A percentile compares a stretch with the other conserved stretches of the same genome.
These are phyloP conservation scores for Trichosurus vulpecula DNA, from an alignment of 2,797 vertebrate species.

Conservation along the genomic window DNA sequence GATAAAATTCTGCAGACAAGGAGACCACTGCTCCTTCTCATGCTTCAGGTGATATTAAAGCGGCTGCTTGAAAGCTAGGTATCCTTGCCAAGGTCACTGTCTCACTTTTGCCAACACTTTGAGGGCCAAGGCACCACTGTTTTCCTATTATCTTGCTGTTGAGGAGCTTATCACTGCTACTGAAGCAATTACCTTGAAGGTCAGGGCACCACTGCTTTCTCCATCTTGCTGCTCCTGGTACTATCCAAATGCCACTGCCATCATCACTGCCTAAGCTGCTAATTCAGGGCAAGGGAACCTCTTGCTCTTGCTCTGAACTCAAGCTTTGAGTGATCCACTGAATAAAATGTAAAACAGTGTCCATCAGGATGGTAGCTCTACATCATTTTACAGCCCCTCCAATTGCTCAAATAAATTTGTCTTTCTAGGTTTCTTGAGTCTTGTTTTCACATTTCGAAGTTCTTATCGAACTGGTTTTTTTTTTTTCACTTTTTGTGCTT, in stretches of 20 bases:
- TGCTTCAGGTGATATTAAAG: background rate
- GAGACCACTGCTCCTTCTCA: background rate
- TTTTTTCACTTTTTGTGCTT: background rate
- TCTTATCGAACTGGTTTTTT: background rate
- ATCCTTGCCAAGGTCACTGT: too few species aligned
- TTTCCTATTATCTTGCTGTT: background rate
- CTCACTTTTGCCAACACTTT: too few species aligned
- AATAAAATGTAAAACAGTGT: background rate
- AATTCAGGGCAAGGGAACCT: background rate
- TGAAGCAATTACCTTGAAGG: background rate
- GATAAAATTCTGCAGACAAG: background rate
- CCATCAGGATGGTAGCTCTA: background rate
- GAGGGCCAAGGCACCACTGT: too few species aligned
- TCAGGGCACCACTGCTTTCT: background rate
- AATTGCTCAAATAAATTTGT: background rate
- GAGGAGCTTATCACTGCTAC: background rate
- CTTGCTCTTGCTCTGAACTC: too few species aligned
- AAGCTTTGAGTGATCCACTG: background rate
- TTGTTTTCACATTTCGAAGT: background rate
- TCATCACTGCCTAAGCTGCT: background rate
- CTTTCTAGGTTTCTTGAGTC: background rate
- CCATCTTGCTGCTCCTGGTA: background rate
- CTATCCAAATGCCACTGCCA: background rate
- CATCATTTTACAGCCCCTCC: background rate
- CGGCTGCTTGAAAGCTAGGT: background rate